A percentile compares a stretch with the other conserved stretches of the same genome.
These are phyloP conservation scores for Hydropotes inermis DNA, from an alignment of 2,113 vertebrate genomes.

Conservation along the genomic window DNA sequence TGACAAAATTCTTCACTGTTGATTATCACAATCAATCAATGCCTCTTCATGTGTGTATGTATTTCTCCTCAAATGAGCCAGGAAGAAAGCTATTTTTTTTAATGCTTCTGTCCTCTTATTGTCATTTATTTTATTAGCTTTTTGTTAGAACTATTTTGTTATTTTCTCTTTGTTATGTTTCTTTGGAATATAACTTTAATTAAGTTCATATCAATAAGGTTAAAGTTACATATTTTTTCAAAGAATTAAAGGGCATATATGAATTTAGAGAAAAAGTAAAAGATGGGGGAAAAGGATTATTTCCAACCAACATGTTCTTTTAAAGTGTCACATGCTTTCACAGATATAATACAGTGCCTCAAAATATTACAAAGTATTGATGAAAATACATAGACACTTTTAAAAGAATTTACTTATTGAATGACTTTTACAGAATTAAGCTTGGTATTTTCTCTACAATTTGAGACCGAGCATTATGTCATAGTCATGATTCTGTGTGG, in stretches of 20 bases:
- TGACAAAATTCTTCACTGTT: not conserved
- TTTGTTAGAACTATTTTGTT: not conserved
- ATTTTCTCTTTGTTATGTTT: not conserved
- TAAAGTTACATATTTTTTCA: not conserved
- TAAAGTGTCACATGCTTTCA: not conserved
- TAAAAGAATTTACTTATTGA: not conserved
- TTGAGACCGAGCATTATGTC: not conserved
- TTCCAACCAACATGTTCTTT: not conserved
- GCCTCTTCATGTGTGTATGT: not conserved
- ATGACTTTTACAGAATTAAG: not conserved
- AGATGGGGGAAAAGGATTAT: not conserved
- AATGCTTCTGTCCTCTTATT: not conserved
- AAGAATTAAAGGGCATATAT: not conserved
- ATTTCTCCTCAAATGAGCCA: conserved; percentile 1
- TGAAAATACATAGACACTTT: not conserved
- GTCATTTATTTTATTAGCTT: not conserved
- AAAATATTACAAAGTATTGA: not conserved
- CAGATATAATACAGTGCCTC: not conserved
- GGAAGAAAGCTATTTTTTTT: not conserved
- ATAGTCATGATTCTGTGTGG: not conserved
- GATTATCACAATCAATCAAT: conserved; percentile 5
- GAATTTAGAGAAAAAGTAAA: not conserved
- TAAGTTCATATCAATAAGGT: not conserved
- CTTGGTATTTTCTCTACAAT: not conserved
- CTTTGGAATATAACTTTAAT: not conserved